Evolutionary conservation across 2,888 invertebrate species (phyloP).

Genomic region (Periphyllus acericola): DNA sequence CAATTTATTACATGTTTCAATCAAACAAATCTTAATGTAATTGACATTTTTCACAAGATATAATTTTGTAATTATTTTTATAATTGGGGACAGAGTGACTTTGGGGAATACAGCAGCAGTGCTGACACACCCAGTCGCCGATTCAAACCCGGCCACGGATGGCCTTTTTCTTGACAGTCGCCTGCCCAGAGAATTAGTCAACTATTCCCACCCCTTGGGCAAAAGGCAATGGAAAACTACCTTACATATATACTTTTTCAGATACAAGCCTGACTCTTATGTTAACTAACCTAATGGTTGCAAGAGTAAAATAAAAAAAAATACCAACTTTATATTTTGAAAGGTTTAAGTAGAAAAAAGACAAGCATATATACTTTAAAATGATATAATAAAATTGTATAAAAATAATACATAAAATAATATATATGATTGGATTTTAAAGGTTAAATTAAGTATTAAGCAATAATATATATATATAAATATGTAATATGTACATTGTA

Average conservation of each 20-base stretch:
- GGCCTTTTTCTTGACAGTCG: too few species aligned
- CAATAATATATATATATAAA: slow-evolving; percentile 26
- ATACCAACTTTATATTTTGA: too few species aligned
- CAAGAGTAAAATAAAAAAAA: background rate
- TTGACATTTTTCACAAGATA: background rate
- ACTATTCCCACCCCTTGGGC: too few species aligned
- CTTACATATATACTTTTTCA: too few species aligned
- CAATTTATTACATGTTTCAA: background rate
- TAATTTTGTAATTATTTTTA: background rate
- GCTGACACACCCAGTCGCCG: too few species aligned
- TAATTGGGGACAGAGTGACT: too few species aligned
- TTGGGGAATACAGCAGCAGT: too few species aligned
- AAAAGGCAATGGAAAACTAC: too few species aligned
- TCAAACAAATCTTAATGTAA: background rate
- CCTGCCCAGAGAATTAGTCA: too few species aligned
- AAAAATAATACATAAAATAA: slow-evolving; percentile 62
- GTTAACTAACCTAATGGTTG: background rate
- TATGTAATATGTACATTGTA: slow-evolving; percentile 10
- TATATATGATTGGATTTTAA: slow-evolving; percentile 41
- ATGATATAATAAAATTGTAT: slow-evolving; percentile 59
- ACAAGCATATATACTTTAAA: slow-evolving; percentile 31
- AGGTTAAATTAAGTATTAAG: slow-evolving; percentile 37
- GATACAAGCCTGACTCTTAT: too few species aligned
- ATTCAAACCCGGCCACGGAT: too few species aligned
- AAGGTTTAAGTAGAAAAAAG: slow-evolving; percentile 62